Evolutionary conservation across 2,113 vertebrate genomes (phyloP).

Genomic region (Callipepla californica): DNA sequence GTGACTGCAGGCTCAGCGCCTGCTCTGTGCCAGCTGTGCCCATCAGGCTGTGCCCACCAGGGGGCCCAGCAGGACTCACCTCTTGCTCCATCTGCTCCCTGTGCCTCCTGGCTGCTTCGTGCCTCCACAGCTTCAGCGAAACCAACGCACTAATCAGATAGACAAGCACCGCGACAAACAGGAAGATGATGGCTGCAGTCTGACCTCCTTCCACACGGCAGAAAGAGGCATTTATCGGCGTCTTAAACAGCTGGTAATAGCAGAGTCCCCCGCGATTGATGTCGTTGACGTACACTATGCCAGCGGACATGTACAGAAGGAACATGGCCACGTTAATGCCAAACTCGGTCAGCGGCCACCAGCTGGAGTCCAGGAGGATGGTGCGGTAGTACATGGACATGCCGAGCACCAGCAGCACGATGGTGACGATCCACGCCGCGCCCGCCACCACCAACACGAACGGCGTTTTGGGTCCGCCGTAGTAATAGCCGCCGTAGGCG

Average conservation of each 20-base stretch:
- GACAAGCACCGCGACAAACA: constrained; percentile 87
- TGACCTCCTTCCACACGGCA: constrained; percentile 94
- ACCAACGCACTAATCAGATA: constrained; percentile 88
- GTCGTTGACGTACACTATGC: constrained; percentile 90
- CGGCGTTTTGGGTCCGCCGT: constrained; percentile 90
- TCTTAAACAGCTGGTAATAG: constrained; percentile 86
- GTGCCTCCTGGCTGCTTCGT: constrained; percentile 86
- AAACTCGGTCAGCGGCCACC: constrained; percentile 95
- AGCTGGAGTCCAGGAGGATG: constrained; percentile 91
- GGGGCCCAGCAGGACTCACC: constrained; percentile 64
- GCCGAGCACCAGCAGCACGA: constrained; percentile 90
- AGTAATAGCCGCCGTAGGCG: constrained; percentile 79
- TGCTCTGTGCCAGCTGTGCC: background rate
- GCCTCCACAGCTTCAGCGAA: constrained; percentile 92
- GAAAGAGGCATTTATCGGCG: constrained; percentile 84
- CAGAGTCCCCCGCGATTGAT: constrained; percentile 91
- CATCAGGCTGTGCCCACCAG: background rate
- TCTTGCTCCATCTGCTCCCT: constrained; percentile 80
- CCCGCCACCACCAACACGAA: constrained; percentile 90
- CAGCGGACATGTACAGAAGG: constrained; percentile 86
- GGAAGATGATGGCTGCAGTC: constrained; percentile 89
- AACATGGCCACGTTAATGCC: constrained; percentile 87
- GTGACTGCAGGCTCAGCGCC: background rate
- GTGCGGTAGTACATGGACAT: constrained; percentile 95
- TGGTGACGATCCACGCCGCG: constrained; percentile 87